Evolutionary conservation across 2,113 vertebrate species (phyloP).

Genomic region (Cinclus mexicanus): DNA sequence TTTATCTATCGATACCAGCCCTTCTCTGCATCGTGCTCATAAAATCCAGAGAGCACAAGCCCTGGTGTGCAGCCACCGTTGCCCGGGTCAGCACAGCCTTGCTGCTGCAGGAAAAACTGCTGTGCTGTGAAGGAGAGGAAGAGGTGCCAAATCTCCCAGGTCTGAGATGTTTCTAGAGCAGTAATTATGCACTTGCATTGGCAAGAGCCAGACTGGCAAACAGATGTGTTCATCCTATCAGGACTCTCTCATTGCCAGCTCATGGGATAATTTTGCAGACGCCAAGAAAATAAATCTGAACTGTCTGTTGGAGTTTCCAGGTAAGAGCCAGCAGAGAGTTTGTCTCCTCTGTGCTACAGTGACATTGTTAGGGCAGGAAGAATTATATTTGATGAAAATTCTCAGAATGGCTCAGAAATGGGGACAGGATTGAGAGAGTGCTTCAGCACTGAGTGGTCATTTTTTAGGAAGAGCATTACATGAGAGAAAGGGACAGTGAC

Average conservation of each 20-base stretch:
- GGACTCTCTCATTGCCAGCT: not conserved
- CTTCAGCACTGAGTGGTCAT: not conserved
- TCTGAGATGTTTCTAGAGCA: constrained; percentile 36
- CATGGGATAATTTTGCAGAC: not conserved
- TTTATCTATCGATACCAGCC: not conserved
- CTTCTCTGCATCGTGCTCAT: not conserved
- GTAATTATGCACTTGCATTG: constrained; percentile 16
- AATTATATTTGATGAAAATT: not conserved
- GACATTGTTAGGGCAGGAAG: not conserved
- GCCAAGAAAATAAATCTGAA: constrained; percentile 6
- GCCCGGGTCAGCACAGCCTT: not conserved
- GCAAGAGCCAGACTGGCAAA: constrained; percentile 3
- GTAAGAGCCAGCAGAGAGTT: not conserved
- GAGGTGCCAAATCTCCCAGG: constrained; percentile 4
- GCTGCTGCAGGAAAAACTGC: not conserved
- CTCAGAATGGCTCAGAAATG: not conserved
- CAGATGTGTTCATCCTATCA: not conserved
- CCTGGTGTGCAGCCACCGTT: not conserved
- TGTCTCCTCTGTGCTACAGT: not conserved
- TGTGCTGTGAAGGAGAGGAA: not conserved
- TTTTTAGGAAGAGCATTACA: not conserved
- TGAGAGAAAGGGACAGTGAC: not conserved
- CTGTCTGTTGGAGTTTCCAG: not conserved
- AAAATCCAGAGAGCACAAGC: not conserved
- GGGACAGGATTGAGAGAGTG: not conserved